Conservation (phyloP, 2,797 vertebrate genomes). For the Chelonia mydas region DNA sequence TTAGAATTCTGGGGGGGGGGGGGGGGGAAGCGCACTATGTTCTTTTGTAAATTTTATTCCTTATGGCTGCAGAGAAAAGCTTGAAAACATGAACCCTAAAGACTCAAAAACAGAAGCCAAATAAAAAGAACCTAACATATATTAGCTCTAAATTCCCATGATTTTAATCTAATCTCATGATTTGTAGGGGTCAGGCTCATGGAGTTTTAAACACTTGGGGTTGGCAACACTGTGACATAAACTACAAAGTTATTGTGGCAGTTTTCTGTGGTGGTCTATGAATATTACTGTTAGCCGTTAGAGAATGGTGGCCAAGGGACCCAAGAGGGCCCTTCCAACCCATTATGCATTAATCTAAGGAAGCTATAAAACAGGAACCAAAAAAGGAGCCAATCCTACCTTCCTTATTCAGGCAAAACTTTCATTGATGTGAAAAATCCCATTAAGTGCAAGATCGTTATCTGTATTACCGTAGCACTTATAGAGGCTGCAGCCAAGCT, state of each 20-base stretch:
- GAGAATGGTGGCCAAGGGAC: not conserved
- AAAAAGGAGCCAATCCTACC: not conserved
- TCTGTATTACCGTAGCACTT: not conserved
- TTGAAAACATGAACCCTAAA: not conserved
- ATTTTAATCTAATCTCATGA: not conserved
- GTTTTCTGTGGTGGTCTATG: rapidly evolving
- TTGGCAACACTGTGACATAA: not conserved
- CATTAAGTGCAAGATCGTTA: not conserved
- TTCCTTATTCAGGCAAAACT: not conserved
- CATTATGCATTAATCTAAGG: not conserved
- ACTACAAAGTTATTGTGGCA: not conserved
- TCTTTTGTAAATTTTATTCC: not conserved
- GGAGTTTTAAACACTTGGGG: not conserved
- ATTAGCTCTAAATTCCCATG: not conserved
- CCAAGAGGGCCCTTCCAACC: not conserved
- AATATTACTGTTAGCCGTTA: not conserved
- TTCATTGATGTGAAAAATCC: not conserved
- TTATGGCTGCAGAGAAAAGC: rapidly evolving
- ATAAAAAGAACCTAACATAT: not conserved
- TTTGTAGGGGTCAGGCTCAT: not conserved
- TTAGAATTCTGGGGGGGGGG: not conserved
- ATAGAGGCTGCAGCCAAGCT: not conserved
- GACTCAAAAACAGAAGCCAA: not conserved
- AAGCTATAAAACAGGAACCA: not conserved
- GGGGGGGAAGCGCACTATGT: not conserved